Conservation (phyloP, 2,113 vertebrate species). For the Acrocephalus arundinaceus region DNA sequence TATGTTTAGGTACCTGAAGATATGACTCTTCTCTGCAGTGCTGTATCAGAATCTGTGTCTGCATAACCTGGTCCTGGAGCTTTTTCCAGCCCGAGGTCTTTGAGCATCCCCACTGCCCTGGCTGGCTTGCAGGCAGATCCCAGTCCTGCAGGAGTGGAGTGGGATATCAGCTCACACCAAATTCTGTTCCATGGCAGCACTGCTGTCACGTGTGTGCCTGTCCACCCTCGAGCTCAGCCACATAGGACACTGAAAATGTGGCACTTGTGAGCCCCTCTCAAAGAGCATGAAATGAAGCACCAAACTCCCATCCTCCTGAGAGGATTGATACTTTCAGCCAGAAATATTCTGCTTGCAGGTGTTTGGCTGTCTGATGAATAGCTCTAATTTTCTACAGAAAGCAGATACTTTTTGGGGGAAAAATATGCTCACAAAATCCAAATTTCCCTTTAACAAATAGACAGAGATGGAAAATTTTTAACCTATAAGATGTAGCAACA, state of each 20-base stretch:
- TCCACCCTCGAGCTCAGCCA: not conserved
- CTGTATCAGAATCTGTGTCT: not conserved
- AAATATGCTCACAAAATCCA: not conserved
- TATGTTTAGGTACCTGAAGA: not conserved
- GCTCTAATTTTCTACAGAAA: constrained; percentile 30
- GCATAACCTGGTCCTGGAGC: not conserved
- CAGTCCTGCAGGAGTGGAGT: not conserved
- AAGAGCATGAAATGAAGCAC: not conserved
- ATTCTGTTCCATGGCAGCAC: not conserved
- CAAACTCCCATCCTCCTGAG: not conserved
- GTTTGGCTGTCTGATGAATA: constrained; percentile 39
- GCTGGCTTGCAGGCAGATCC: not conserved
- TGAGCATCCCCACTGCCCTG: not conserved
- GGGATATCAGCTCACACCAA: not conserved
- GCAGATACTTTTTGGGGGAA: not conserved
- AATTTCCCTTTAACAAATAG: constrained; percentile 33
- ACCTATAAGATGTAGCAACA: not conserved
- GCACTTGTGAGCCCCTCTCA: not conserved
- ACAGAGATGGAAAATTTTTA: not conserved
- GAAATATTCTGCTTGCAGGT: constrained; percentile 43
- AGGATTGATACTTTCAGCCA: not conserved
- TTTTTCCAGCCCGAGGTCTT: not conserved
- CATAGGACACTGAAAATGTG: not conserved
- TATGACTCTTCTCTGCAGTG: not conserved
- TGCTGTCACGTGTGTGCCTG: not conserved